These are phyloP conservation scores for Meriones unguiculatus DNA, from an alignment of 2,113 vertebrate genomes.

Conservation along the genomic window DNA sequence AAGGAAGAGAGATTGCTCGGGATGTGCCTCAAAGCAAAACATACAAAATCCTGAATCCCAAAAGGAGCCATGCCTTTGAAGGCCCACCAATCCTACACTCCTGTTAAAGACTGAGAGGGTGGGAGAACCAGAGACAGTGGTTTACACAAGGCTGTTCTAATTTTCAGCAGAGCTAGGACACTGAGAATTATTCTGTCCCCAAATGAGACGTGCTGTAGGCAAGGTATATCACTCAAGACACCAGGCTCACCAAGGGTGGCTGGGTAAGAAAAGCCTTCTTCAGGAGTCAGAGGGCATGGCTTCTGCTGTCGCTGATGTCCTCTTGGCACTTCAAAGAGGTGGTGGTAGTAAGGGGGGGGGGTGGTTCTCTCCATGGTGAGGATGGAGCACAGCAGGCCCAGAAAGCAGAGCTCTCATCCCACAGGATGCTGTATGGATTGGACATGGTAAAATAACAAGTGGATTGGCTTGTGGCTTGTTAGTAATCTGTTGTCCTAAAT, in stretches of 20 bases:
- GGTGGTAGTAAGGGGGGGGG: not conserved
- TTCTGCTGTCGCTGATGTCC: not conserved
- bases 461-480: not conserved
- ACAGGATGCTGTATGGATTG: not conserved
- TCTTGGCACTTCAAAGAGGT: not conserved
- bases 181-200: not conserved
- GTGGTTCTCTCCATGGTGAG: no score
- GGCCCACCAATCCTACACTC: not conserved
- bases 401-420: not conserved
- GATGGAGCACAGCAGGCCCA: not conserved
- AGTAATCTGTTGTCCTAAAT: not conserved
- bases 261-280: not conserved
- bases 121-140: not conserved
- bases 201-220: not conserved
- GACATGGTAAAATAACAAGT: not conserved
- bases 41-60: not conserved
- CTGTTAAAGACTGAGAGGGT: not conserved
- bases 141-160: not conserved
- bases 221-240: not conserved
- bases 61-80: not conserved
- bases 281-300: not conserved
- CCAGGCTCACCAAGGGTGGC: not conserved
- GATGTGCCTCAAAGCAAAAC: not conserved
- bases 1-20: not conserved
- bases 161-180: not conserved